Base-by-base conservation (phyloP, 2,888 invertebrate species). In the Perdita meconis region DNA sequence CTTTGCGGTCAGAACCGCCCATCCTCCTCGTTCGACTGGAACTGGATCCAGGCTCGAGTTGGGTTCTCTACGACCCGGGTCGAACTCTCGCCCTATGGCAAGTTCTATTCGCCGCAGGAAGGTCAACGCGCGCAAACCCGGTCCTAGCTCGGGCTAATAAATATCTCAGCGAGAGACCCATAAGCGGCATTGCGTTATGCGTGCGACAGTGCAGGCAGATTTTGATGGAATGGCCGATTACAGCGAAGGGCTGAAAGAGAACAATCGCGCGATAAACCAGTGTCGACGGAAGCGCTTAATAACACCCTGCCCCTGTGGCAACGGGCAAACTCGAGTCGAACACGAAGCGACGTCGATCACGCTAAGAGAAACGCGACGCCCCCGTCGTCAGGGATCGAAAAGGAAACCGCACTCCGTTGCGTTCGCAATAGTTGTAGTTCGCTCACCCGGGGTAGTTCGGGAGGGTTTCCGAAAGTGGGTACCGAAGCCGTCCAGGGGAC, bases 401-500 rank as follows among this genome's bases (percentile, higher is more conserved):
- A 53, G 57, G 60, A 67, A 55, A 68, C 47, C 55, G 59, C 60
- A 34, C 16, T n/a, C 51, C 8, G 66, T 51, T 53, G 42, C 42
- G 40, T 24, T 19, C 24, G 50, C 56, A 38, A 67, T 53, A 30
- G 63, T 63, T 40, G 30, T 53, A 47, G 61, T 51, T 64, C 66
- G 38, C 13, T n/a, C 34, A 8, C 30, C 30, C 6, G 30, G 26
- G n/a, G n/a, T n/a, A n/a, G n/a, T n/a, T n/a, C 42, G n/a, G 16
- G 34, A 1, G 44, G 53, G n/a, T n/a, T n/a, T n/a, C n/a, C n/a
- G n/a, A n/a, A n/a, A 53, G 19, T 24, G 42, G 56, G 65, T 57
- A 59, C 10, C 36, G 64, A 69, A 44, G 53, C 50, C 51, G 63
- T 72, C 61, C 69, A 51, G 53, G 47, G 64, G 75, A 72, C 66